These are phyloP conservation scores for Lasioglossum villosulum DNA, from an alignment of 2,888 invertebrate genomes.

Conservation along the genomic window DNA sequence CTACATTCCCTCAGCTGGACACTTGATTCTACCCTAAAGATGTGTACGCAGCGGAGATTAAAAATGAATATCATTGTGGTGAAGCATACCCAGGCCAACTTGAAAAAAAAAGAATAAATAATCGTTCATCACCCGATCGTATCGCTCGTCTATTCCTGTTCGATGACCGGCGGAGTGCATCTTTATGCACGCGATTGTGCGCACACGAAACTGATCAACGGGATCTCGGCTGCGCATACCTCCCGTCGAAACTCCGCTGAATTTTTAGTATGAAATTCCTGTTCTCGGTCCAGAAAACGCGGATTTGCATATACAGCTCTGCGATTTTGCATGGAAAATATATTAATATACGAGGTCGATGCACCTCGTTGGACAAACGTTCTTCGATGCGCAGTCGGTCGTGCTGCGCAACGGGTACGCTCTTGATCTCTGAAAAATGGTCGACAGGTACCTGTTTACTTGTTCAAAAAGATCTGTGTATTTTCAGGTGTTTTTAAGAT, in stretches of 20 bases:
- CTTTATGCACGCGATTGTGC: background rate
- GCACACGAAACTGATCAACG: background rate
- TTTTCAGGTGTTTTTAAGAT: too few relatives aligned
- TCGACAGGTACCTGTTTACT: too few relatives aligned
- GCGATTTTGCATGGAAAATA: conserved; percentile 7
- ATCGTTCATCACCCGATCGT: background rate
- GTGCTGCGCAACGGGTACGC: background rate
- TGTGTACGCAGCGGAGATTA: background rate
- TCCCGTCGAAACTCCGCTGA: background rate
- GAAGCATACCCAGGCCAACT: too few relatives aligned
- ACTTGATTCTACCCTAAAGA: background rate
- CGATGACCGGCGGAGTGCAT: background rate
- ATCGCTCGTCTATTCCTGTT: background rate
- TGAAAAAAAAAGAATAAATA: background rate
- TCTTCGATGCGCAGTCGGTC: background rate
- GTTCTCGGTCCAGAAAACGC: conserved; percentile 3
- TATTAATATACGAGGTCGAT: conserved; percentile 1
- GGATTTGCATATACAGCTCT: background rate
- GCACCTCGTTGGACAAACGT: background rate
- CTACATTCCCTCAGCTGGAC: conserved; percentile 17
- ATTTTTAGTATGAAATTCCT: background rate
- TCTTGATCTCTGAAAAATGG: background rate
- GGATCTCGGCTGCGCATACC: background rate
- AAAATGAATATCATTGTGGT: background rate
- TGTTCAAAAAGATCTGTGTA: too few relatives aligned